Base-by-base conservation (phyloP, 2,888 invertebrate species). In the Chelonus formosanus region DNA sequence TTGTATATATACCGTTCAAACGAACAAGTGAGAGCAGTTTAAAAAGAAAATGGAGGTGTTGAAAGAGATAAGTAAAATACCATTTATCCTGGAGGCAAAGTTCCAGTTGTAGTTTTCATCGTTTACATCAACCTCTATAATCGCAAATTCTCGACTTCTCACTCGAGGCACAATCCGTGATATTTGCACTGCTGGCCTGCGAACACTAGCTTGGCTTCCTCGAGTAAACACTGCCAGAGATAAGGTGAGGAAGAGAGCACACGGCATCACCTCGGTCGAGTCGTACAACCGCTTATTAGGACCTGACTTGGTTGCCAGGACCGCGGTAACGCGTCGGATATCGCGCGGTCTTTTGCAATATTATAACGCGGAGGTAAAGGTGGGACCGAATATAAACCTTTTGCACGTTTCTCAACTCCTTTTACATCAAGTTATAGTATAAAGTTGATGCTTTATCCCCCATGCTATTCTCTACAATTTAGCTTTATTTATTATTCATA, bases 251-350 rank as follows among this genome's bases (percentile, higher is more conserved):
- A 55, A 55, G 67, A 50, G 40, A 48, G 52, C 52, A 52, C 52
- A n/a, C 61, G 58, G 67, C 69, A 67, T 70, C 70, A 72, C 70
- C 70, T 71, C 71, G 57, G 59, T 67, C 67, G 67, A 67, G 61
- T 65, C 67, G 65, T 67, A 72, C 72, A 74, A 74, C 74, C 69
- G 71, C 74, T 74, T 73, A 74, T 74, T 74, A 74, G 72, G 69
- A 69, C 52, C 45, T 58, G 65, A 58, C 59, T 66, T 52, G 40
- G 63, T 68, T 68, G 40, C 61, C 52, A 31, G 54, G 35, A 54
- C 36, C 54, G 54, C 54, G 54, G 54, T 57, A 64, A 60, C 50
- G 60, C 64, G 67, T 69, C 66, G 68, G 63, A 74, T 72, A 68
- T 71, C 72, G 64, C 71, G 71, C 67, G 50, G 50, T 52, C 60